Percentiles rank a stretch among this genome's conserved stretches.
Evolutionary conservation across 2,797 vertebrate species (phyloP).

Genomic region (Eidolon dupreanum): DNA sequence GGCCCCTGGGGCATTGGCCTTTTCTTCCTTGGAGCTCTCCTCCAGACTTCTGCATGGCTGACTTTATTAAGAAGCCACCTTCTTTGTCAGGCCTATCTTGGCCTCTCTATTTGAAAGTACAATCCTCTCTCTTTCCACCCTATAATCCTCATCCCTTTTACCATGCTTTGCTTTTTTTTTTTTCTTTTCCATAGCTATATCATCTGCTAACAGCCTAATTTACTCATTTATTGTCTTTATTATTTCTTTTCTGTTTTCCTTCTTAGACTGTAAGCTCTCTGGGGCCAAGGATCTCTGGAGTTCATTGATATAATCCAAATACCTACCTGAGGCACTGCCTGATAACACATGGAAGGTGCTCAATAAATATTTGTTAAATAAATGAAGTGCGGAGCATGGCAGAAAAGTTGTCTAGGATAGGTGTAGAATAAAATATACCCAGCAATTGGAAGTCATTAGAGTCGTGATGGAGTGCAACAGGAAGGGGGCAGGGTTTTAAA

Average conservation of each 20-base stretch:
- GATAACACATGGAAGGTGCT: not conserved
- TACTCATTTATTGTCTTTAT: not conserved
- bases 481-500: not conserved
- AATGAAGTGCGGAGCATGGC: not conserved
- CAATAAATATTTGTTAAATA: not conserved
- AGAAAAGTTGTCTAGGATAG: not conserved
- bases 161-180: not conserved
- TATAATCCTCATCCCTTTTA: not conserved
- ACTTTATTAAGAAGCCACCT: not conserved
- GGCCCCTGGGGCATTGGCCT: not conserved
- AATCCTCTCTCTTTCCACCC: not conserved
- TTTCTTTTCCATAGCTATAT: not conserved
- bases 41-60: not conserved
- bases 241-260: not conserved
- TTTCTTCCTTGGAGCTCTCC: not conserved
- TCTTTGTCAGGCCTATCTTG: not conserved
- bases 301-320: not conserved
- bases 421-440: not conserved
- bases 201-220: not conserved
- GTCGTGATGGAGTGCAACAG: not conserved
- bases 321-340: not conserved
- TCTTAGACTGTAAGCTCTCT: not conserved
- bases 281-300: not conserved
- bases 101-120: not conserved
- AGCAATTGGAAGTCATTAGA: not conserved